Percentiles rank a stretch among this genome's conserved stretches.
These are phyloP conservation scores for Athalia circularis DNA, from an alignment of 2,888 invertebrate genomes.

Conservation along the genomic window DNA sequence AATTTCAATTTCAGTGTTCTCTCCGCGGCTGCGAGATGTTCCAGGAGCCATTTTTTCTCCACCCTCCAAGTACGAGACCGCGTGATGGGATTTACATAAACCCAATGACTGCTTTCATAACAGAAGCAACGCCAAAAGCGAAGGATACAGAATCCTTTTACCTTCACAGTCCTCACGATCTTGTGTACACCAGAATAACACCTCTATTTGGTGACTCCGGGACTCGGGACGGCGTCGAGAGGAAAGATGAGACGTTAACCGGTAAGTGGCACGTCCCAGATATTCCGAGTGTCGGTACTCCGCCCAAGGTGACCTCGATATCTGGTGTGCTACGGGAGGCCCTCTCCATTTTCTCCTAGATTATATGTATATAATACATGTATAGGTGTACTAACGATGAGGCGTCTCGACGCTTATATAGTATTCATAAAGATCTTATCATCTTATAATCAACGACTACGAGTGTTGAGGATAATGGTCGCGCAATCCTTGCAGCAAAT, in stretches of 20 bases:
- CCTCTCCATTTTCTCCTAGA: constrained; percentile 44
- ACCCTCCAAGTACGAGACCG: constrained; percentile 74
- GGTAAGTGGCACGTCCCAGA: constrained; percentile 69
- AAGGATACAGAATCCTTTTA: constrained; percentile 83
- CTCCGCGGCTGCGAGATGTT: constrained; percentile 69
- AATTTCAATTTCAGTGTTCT: constrained; percentile 62
- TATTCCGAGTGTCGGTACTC: constrained; percentile 50
- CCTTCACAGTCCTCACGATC: constrained; percentile 87
- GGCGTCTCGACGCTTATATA: not conserved
- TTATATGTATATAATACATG: constrained; percentile 4
- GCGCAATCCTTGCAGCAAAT: no score
- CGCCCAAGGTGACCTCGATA: constrained; percentile 41
- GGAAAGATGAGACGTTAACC: constrained; percentile 71
- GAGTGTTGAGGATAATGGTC: no score
- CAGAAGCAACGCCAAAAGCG: constrained; percentile 62
- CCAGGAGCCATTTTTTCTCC: constrained; percentile 72
- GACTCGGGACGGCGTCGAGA: constrained; percentile 61
- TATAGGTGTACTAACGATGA: not conserved
- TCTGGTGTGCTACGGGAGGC: constrained; percentile 1
- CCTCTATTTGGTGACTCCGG: constrained; percentile 83
- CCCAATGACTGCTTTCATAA: constrained; percentile 80
- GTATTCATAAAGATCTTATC: no score
- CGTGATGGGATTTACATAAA: constrained; percentile 90
- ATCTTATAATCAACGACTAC: no score
- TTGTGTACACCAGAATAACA: constrained; percentile 88